Evolutionary conservation across 2,888 invertebrate species (phyloP), one percentile per base, ranked within the genome.

Genomic region (Drosophila emarginata): DNA sequence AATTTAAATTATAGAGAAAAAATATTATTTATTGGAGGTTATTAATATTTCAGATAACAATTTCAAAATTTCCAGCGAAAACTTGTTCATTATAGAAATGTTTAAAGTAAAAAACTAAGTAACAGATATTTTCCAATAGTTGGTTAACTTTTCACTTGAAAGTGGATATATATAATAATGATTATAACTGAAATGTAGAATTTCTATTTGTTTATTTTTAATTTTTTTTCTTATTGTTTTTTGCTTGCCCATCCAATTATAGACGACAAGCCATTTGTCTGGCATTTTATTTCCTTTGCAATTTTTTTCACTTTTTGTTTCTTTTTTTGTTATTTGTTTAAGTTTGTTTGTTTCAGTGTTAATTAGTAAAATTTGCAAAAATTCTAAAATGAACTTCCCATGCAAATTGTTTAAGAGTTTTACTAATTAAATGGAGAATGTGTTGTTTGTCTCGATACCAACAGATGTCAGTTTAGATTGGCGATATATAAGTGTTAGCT

Each of bases 331-430:
- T 36, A 15, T 36, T 54, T 54, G 54, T 6, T 36, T 36, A 54
- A 54, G 18, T 36, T 54, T 36, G 12, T 36, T 54, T 54, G 32
- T 6, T 36, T 18, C 28, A 12, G 18, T 36, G 45, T 45, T 36
- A 36, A 36, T 6, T 36, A 54, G 32, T 18, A 32, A 54, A 18
- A 54, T 15, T 32, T 32, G 32, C 28, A 21, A 50, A 26, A 54
- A 32, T 40, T 52, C 63, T 67, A 58, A 58, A 63, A 45, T 64
- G 67, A 80, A 80, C 23, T 83, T 83, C 87, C 69, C 87, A 83
- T 80, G 71, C 60, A 68, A 86, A 69, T 73, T 63, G 53, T 61
- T 62, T 36, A 71, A 71, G 61, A 69, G 65, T 67, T 45, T 18
- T 26, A 61, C 72, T 72, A 72, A 81, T 81, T 74, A 77, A 57